phyloP scores from a whole-genome alignment of 1,140 invertebrate genomes.

The Drosophila novamexicana region DNA sequence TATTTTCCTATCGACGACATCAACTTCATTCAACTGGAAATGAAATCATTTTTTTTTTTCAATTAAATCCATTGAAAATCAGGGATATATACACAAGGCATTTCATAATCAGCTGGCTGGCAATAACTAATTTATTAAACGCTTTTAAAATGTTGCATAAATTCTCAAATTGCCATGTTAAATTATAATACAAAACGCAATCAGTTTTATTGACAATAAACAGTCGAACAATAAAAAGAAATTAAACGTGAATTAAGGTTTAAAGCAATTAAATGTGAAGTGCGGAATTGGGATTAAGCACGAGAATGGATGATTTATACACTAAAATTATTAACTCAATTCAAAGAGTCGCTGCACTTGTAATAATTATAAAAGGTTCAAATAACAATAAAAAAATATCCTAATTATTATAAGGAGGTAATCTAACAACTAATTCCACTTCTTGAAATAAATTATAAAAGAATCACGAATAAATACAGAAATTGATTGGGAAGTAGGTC shows the following conservation, averaged over 20 bases:
- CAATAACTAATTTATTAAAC: conserved; percentile 5
- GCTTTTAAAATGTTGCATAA: conserved; percentile 1
- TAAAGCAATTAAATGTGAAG: background rate
- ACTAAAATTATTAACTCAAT: too few relatives aligned
- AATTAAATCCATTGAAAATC: conserved; percentile 10
- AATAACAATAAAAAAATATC: too few relatives aligned
- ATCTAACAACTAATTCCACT: too few relatives aligned
- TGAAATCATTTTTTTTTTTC: conserved; percentile 10
- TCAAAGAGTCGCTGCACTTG: too few relatives aligned
- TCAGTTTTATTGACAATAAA: conserved; percentile 1
- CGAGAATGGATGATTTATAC: too few relatives aligned
- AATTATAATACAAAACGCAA: conserved; percentile 1
- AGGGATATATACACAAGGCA: background rate
- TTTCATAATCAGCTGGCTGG: background rate
- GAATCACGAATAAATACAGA: too few relatives aligned
- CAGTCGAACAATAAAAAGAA: background rate
- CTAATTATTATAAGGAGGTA: too few relatives aligned
- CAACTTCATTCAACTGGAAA: conserved; percentile 41
- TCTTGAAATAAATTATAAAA: too few relatives aligned
- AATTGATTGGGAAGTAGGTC: too few relatives aligned
- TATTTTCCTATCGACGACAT: conserved; percentile 63
- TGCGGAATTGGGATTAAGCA: background rate
- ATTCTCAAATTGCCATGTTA: background rate
- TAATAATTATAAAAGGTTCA: too few relatives aligned
- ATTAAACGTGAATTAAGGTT: background rate